phyloP scores from a whole-genome alignment of 1,140 invertebrate genomes.

The Apis laboriosa region DNA sequence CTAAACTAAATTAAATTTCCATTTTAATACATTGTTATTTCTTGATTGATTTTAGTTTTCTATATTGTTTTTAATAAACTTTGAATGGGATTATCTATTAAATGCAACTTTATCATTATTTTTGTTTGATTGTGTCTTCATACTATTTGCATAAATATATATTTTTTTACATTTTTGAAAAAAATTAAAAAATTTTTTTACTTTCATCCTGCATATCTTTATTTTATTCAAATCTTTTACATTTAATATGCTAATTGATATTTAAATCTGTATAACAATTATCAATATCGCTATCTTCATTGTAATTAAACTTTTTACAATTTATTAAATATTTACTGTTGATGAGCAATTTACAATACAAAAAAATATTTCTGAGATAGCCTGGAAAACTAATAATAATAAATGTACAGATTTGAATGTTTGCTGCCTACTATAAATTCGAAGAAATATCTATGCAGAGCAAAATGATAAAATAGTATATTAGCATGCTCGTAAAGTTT shows the following conservation, averaged over 20 bases:
- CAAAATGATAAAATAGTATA: neutral
- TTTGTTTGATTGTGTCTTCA: slow-evolving; percentile 63
- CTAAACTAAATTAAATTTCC: slow-evolving; percentile 66
- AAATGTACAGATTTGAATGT: slow-evolving; percentile 61
- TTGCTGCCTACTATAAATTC: neutral
- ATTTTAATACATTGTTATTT: slow-evolving; percentile 77
- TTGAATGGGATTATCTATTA: slow-evolving; percentile 65
- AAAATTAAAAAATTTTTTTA: neutral
- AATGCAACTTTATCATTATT: slow-evolving; percentile 67
- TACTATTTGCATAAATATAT: slow-evolving; percentile 72
- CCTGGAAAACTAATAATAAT: slow-evolving; percentile 70
- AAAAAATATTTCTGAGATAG: slow-evolving; percentile 43
- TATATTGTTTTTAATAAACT: slow-evolving; percentile 45
- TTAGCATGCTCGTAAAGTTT: slow-evolving; percentile 51
- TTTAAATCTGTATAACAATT: neutral
- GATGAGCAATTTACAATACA: slow-evolving; percentile 27
- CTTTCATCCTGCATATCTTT: neutral
- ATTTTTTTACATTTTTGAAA: slow-evolving; percentile 21
- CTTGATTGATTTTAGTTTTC: slow-evolving; percentile 72
- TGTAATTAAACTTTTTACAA: neutral
- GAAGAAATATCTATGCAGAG: slow-evolving; percentile 14
- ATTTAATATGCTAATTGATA: neutral
- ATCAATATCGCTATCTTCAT: neutral
- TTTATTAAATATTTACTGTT: slow-evolving; percentile 2
- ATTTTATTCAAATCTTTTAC: neutral